Evolutionary conservation across 2,113 vertebrate species (phyloP).

Genomic region (Phyllostomus hastatus): DNA sequence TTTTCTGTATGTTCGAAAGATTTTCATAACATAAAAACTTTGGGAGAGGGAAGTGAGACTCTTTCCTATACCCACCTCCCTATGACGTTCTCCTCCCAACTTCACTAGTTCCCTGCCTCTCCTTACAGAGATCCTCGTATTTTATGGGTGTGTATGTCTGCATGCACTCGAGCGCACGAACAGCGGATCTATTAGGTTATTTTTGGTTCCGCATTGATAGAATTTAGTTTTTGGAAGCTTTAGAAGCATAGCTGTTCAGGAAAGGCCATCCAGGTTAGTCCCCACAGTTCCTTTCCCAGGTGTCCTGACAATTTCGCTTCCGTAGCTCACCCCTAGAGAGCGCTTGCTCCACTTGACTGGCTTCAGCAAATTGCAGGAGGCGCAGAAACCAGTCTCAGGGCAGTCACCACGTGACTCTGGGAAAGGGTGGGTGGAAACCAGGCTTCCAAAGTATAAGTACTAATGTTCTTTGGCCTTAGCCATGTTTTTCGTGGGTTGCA

Average conservation of each 20-base stretch:
- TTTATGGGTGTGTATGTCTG: background rate
- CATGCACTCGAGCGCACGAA: background rate
- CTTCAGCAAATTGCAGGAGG: background rate
- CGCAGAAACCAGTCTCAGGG: background rate
- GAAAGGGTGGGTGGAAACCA: background rate
- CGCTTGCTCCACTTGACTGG: background rate
- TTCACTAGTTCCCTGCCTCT: background rate
- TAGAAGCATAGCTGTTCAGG: background rate
- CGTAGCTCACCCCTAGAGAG: constrained; percentile 6
- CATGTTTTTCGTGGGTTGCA: constrained; percentile 55
- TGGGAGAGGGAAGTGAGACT: background rate
- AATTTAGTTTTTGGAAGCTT: background rate
- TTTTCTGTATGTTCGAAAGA: background rate
- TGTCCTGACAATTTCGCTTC: background rate
- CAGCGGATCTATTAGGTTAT: background rate
- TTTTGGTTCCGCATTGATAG: background rate
- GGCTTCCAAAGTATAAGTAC: background rate
- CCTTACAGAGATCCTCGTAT: background rate
- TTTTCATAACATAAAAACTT: background rate
- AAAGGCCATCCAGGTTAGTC: background rate
- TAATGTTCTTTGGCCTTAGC: constrained; percentile 44
- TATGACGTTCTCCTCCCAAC: too few species aligned
- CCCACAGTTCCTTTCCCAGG: background rate
- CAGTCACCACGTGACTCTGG: background rate
- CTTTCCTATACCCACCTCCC: background rate